Evolutionary conservation across 2,113 vertebrate genomes (phyloP).

Genomic region (Grantiella picta): DNA sequence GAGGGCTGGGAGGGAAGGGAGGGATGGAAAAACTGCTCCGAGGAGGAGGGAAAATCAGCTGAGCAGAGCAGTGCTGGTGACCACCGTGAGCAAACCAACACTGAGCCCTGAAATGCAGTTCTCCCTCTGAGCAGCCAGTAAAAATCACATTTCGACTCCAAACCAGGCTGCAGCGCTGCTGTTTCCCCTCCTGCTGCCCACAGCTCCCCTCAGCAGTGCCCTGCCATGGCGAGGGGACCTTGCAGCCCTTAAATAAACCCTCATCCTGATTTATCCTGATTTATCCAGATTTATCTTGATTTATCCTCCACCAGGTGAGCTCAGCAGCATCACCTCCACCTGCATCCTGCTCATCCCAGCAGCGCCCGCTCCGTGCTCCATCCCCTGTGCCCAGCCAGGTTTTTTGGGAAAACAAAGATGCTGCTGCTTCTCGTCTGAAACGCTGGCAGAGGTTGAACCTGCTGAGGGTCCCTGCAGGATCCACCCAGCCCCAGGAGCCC

Average conservation of each 20-base stretch:
- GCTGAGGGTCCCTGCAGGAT: not conserved
- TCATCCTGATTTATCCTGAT: no score
- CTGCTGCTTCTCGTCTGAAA: not conserved
- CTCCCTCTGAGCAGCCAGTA: not conserved
- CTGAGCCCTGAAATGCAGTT: not conserved
- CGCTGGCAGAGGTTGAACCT: not conserved
- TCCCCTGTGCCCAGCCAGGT: not conserved
- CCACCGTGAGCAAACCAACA: not conserved
- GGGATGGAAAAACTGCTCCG: not conserved
- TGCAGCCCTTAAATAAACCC: not conserved
- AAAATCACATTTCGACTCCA: not conserved
- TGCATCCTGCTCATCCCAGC: not conserved
- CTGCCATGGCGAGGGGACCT: not conserved
- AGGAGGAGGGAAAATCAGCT: not conserved
- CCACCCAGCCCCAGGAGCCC: not conserved
- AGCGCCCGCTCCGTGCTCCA: not conserved
- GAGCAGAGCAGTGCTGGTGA: not conserved
- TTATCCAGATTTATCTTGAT: no score
- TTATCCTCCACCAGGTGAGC: no score
- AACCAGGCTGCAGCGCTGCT: not conserved
- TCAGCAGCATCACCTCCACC: not conserved
- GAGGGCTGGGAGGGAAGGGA: not conserved
- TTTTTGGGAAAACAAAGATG: not conserved
- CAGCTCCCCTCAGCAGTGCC: not conserved
- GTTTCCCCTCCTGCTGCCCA: not conserved